Percentiles rank a stretch among this genome's conserved stretches.
These are phyloP conservation scores for Alviniconcha marisindica DNA, from an alignment of 1,140 invertebrate species.

Conservation along the genomic window DNA sequence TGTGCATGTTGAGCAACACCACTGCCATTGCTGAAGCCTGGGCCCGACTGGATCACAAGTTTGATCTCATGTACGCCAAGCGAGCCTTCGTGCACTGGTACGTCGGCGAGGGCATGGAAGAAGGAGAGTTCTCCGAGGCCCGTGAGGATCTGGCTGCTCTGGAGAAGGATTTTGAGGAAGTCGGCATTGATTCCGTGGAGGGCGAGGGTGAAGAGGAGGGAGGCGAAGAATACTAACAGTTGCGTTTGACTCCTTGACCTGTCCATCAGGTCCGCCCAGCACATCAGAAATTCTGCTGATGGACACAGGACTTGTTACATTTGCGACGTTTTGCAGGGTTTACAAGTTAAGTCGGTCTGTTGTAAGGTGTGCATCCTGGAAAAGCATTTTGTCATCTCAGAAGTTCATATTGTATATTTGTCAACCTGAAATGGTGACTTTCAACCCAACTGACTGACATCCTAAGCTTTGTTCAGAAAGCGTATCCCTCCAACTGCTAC, in stretches of 20 bases:
- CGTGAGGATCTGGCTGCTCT: conserved; percentile 81
- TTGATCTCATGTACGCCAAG: conserved; percentile 38
- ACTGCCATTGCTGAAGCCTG: conserved; percentile 36
- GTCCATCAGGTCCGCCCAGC: neutral
- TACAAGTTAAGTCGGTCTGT: no score
- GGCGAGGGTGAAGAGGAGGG: conserved; percentile 78
- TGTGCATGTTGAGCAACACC: conserved; percentile 37
- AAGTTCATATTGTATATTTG: no score
- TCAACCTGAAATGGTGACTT: no score
- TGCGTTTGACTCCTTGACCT: neutral
- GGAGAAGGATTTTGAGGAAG: conserved; percentile 88
- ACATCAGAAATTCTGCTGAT: neutral
- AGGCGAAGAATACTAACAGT: conserved; percentile 28
- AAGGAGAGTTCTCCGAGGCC: conserved; percentile 82
- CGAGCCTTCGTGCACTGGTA: conserved; percentile 71
- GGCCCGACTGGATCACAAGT: conserved; percentile 36
- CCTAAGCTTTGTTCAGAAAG: no score
- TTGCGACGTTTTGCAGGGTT: no score
- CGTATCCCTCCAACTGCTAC: no score
- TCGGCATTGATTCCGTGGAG: conserved; percentile 83
- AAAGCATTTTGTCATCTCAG: no score
- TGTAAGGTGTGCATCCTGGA: no score
- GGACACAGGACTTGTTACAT: no score
- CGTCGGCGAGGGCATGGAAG: conserved; percentile 82
- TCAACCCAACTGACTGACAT: no score